Percentiles rank a stretch among this genome's conserved stretches.
Evolutionary conservation across 2,113 vertebrate species (phyloP).

Genomic region (Pyrgilauda ruficollis): DNA sequence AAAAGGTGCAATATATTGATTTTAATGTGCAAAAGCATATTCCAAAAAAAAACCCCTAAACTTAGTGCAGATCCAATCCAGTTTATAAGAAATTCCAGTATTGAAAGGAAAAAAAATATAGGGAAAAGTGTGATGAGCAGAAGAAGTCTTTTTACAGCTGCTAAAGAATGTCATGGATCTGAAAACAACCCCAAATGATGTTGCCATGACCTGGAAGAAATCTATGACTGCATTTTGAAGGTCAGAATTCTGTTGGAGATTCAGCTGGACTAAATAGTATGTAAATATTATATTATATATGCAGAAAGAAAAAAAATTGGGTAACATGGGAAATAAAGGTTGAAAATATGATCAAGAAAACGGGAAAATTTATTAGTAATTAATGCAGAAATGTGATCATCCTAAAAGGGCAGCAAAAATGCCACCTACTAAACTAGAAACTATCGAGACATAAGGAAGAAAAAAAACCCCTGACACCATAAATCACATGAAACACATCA

Average conservation of each 20-base stretch:
- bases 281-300: background rate
- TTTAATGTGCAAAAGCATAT: conserved; percentile 4
- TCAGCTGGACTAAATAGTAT: background rate
- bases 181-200: background rate
- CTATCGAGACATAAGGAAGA: background rate
- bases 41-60: background rate
- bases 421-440: background rate
- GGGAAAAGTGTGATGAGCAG: background rate
- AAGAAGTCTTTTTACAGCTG: background rate
- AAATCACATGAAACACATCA: background rate
- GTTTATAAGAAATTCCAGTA: background rate
- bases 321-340: background rate
- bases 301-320: background rate
- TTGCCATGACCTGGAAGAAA: background rate
- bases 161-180: background rate
- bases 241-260: background rate
- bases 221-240: background rate
- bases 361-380: background rate
- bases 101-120: background rate
- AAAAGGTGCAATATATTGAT: conserved; percentile 34
- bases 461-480: background rate
- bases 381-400: background rate
- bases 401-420: background rate
- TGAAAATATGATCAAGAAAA: background rate
- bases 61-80: background rate